Base-by-base conservation (phyloP, 2,888 invertebrate genomes). In the Aspidiotus rigidus region DNA sequence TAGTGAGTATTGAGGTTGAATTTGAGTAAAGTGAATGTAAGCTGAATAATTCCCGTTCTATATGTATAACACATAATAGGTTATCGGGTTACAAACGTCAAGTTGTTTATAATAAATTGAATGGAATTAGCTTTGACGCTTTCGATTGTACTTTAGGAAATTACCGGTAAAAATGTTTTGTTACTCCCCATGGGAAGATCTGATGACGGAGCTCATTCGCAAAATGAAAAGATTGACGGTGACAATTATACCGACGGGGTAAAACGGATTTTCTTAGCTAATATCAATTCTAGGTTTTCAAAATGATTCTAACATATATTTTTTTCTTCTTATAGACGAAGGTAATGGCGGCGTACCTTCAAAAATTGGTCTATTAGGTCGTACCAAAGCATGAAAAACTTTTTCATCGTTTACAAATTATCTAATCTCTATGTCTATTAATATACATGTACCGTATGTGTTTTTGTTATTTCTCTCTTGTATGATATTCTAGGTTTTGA, bases 171-270 rank as follows among this genome's bases (percentile, higher is more conserved):
- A 77, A 97, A 93, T 80, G 95, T 97, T 63, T 83, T 99, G 76
- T 82, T 99, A 72, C 82, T 99, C 74, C 98, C 98, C 1, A 89
- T 99, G 78, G 98, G 98, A 62, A 87, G 91, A 69, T 88, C 89
- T 70, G 97, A 98, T 79, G 99, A 99, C 80, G 97, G 97, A 75
- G 97, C 98, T 71, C 99, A 99, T 81, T 96, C 96, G 13, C 94
- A 98, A 81, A 98, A 99, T 81, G 98, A 99, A 81, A 99, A 99
- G 79, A 83, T 99, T 74, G 88, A 97, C 80, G 81, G 90, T 71
- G 83, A 85, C 73, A 97, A 97, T 80, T 97, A 96, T 76, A 90
- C 97, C 74, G 87, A 93, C 79, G 97, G 97, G 75, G 95, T 93
- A 79, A n/a, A n/a, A 84, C 86, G 80, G 17, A 55, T 55, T 55